Evolutionary conservation across 2,797 vertebrate genomes (phyloP).

Genomic region (Chloroceryle amazona): DNA sequence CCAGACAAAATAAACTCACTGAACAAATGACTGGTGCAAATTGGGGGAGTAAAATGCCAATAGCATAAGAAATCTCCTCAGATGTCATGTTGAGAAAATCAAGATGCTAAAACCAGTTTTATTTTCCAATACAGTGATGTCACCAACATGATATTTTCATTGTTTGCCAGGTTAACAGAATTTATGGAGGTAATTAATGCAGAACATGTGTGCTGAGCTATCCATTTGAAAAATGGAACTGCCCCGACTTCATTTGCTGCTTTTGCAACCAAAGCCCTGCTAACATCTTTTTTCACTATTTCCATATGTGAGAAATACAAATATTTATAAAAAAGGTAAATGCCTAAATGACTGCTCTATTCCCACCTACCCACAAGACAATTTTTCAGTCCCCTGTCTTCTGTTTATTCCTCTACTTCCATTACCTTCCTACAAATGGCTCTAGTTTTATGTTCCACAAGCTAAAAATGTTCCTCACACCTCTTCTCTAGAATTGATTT

Average conservation of each 20-base stretch:
- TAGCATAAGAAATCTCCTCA: conserved; percentile 1
- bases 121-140: conserved; percentile 79
- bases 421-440: not conserved
- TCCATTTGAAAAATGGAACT: conserved; percentile 75
- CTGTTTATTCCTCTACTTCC: not conserved
- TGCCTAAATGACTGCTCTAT: conserved; percentile 6
- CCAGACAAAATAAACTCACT: conserved; percentile 27
- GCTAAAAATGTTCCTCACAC: not conserved
- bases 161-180: conserved; percentile 83
- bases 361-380: not conserved
- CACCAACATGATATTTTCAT: conserved; percentile 81
- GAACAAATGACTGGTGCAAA: conserved; percentile 8
- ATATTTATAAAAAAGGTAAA: conserved; percentile 73
- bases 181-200: conserved; percentile 85
- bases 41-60: not conserved
- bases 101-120: conserved; percentile 73
- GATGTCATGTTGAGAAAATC: conserved; percentile 67
- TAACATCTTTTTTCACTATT: conserved; percentile 67
- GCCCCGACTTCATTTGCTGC: conserved; percentile 76
- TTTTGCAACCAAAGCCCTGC: conserved; percentile 67
- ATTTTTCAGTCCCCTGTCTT: not conserved
- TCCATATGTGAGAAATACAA: conserved; percentile 66
- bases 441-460: not conserved
- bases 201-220: conserved; percentile 82
- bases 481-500: not conserved